These are phyloP conservation scores for Epirrita christyi DNA, from an alignment of 2,888 invertebrate species.

Conservation along the genomic window DNA sequence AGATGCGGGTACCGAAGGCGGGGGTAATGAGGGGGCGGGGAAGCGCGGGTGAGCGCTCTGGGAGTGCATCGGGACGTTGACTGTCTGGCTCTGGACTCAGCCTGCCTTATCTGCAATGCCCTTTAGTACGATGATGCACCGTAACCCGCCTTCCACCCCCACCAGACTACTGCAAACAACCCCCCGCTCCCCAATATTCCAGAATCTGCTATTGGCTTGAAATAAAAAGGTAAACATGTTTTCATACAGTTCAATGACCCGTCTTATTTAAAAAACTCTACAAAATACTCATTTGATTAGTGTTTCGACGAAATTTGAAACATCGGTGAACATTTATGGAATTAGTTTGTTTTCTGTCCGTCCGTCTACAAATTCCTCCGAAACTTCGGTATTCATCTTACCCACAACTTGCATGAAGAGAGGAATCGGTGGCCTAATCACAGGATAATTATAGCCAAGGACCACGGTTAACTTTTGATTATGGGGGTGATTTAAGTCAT, in stretches of 20 bases:
- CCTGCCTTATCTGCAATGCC: conserved; percentile 83
- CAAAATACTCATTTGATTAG: neutral
- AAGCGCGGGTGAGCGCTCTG: conserved; percentile 46
- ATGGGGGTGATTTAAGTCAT: too few relatives aligned
- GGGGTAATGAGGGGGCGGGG: conserved; percentile 43
- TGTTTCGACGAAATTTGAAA: too few relatives aligned
- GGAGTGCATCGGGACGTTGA: conserved; percentile 82
- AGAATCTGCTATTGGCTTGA: conserved; percentile 77
- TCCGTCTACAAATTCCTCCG: too few relatives aligned
- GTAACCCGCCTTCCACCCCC: conserved; percentile 74
- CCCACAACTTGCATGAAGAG: too few relatives aligned
- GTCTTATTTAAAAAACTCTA: conserved; percentile 9
- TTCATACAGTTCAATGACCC: conserved; percentile 45
- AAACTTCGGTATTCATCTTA: too few relatives aligned
- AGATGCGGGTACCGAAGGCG: conserved; percentile 69
- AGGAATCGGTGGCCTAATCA: too few relatives aligned
- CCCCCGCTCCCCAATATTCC: conserved; percentile 63
- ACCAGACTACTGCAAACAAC: conserved; percentile 66
- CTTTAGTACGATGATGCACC: conserved; percentile 80
- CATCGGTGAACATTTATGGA: too few relatives aligned
- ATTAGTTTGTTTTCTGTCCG: too few relatives aligned
- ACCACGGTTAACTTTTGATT: too few relatives aligned
- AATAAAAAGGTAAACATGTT: conserved; percentile 67
- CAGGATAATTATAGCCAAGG: too few relatives aligned
- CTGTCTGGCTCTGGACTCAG: conserved; percentile 82